These are phyloP conservation scores for Megaptera novaeangliae DNA, from an alignment of 2,113 vertebrate species.

Conservation along the genomic window DNA sequence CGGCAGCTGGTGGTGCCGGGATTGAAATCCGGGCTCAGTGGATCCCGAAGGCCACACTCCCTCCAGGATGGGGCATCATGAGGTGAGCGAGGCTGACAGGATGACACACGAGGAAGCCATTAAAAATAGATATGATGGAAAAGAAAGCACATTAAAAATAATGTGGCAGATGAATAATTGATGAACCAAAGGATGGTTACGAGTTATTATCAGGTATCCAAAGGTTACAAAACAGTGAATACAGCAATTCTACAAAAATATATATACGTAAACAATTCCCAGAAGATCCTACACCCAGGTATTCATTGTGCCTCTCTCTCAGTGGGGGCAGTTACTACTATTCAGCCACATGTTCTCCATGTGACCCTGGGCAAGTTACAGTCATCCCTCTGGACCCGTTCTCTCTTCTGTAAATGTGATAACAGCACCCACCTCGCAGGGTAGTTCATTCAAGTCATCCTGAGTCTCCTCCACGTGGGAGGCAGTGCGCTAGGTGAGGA, in stretches of 20 bases:
- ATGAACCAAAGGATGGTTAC: not conserved
- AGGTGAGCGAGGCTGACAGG: not conserved
- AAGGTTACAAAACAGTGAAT: not conserved
- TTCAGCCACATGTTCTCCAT: not conserved
- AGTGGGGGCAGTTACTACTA: not conserved
- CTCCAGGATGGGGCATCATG: fast-evolving
- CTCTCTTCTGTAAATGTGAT: not conserved
- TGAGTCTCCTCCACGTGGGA: not conserved
- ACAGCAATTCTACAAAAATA: not conserved
- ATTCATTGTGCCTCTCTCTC: not conserved
- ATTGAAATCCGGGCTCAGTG: fast-evolving
- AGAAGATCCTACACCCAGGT: not conserved
- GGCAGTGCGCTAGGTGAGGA: not conserved
- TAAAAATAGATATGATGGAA: not conserved
- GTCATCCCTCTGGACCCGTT: not conserved
- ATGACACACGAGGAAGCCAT: not conserved
- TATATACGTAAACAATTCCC: fast-evolving
- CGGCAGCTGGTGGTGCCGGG: not conserved
- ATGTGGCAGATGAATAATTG: not conserved
- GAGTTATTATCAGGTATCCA: not conserved
- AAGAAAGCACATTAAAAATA: not conserved
- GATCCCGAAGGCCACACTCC: fast-evolving
- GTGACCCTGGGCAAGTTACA: not conserved
- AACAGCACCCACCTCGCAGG: not conserved
- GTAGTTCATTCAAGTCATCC: not conserved